phyloP scores from a whole-genome alignment of 2,113 vertebrate genomes.

The Urocynchramus pylzowi region DNA sequence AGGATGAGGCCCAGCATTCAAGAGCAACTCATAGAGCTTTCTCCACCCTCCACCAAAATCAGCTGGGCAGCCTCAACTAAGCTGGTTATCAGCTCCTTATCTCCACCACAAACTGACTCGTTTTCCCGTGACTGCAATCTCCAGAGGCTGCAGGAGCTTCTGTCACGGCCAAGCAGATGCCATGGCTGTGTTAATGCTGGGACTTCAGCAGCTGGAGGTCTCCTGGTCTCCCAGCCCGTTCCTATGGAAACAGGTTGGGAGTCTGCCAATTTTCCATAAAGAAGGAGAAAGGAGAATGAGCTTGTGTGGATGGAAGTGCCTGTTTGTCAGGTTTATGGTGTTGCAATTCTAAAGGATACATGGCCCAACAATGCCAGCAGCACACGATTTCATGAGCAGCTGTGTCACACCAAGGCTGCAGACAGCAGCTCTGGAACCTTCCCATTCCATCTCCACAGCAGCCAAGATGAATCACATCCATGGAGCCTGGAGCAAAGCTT shows the following conservation, averaged over 20 bases:
- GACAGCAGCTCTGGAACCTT: neutral
- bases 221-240: neutral
- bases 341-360: neutral
- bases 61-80: fast-evolving
- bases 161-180: neutral
- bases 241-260: neutral
- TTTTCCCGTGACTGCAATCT: neutral
- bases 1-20: neutral
- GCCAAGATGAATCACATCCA: neutral
- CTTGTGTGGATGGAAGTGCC: neutral
- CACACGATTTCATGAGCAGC: neutral
- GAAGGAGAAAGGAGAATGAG: neutral
- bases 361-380: neutral
- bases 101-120: fast-evolving
- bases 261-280: neutral
- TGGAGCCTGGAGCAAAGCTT: neutral
- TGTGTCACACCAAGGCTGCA: fast-evolving
- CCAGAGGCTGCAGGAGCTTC: neutral
- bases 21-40: neutral
- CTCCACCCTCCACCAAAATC: neutral
- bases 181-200: neutral
- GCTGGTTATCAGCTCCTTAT: neutral
- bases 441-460: neutral
- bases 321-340: neutral
- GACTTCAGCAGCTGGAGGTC: neutral